Conservation (phyloP, 2,888 invertebrate species). For the Ophraella communa region DNA sequence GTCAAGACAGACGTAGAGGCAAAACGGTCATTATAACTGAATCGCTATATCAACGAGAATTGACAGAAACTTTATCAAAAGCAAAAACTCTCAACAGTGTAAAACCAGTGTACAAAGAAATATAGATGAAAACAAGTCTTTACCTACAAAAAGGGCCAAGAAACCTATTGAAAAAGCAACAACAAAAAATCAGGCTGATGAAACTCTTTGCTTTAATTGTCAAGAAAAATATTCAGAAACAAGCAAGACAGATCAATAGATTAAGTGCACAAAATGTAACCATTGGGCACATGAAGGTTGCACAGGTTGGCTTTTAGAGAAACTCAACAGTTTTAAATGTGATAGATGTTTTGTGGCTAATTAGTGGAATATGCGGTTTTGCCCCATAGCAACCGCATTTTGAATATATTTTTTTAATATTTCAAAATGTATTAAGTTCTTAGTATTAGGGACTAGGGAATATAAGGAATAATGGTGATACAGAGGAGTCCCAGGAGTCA, state of each 20-base stretch:
- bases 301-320: not conserved
- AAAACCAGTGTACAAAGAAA: no score
- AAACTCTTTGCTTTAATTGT: not conserved
- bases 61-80: constrained; percentile 3
- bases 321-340: constrained; percentile 4
- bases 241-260: not conserved
- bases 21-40: not conserved
- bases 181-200: constrained; percentile 6
- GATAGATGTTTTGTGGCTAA: constrained; percentile 4
- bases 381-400: not conserved
- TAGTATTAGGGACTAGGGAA: no score
- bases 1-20: constrained; percentile 6
- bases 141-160: no score
- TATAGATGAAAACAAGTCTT: no score
- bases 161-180: not conserved
- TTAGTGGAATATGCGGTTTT: not conserved
- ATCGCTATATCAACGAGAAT: constrained; percentile 4
- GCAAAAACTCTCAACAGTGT: constrained; percentile 3
- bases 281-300: constrained; percentile 1
- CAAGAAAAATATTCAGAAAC: constrained; percentile 5
- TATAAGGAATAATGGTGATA: no score
- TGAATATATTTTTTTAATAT: no score
- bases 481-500: no score
- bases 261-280: constrained; percentile 6
- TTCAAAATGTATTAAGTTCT: no score